Evolutionary conservation across 2,888 invertebrate species (phyloP), one percentile per base, ranked within the genome.

Genomic region (Caradrina clavipalpis): DNA sequence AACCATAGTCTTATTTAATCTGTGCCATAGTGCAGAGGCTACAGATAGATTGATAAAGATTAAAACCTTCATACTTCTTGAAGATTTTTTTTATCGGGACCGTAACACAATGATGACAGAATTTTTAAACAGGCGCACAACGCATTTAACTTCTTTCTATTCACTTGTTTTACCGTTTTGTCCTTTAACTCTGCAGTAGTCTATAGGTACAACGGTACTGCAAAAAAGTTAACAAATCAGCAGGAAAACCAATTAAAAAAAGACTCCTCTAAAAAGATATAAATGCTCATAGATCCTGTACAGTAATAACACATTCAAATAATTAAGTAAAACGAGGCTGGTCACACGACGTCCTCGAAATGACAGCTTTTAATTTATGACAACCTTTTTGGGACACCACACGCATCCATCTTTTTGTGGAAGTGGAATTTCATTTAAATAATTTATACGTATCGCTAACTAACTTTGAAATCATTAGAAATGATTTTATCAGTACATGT

Each of bases 221-320:
- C 72, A 66, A 81, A 73, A 78, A 73, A 73, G 78, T 80, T 54
- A 61, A 74, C 62, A 56, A 61, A 64, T 53, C 35, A 73, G 56
- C 66, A 81, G 69, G 58, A 73, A 77, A 67, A 78, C 50, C 47
- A 73, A 65, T 81, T 69, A 62, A 67, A 66, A 57, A 21, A 42
- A 45, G 7, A 42, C 39, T 39, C 49, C 26, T 51, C 26, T 31
- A 64, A 80, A 69, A 60, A 61, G 22, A 63, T 63, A 59, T 56
- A 61, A 55, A 58, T 15, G 19, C 39, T 50, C 26, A 56, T 62
- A 80, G 58, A 58, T 56, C 61, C 51, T 65, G 57, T 58, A 57
- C n/a, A 61, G 50, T 39, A 69, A 56, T 57, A 13, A 55, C n/a
- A 42, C 31, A 53, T 65, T 70, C 55, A 70, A 64, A 61, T 39